Conservation (phyloP, 2,797 vertebrate genomes). For the Corythornis leucogaster region DNA sequence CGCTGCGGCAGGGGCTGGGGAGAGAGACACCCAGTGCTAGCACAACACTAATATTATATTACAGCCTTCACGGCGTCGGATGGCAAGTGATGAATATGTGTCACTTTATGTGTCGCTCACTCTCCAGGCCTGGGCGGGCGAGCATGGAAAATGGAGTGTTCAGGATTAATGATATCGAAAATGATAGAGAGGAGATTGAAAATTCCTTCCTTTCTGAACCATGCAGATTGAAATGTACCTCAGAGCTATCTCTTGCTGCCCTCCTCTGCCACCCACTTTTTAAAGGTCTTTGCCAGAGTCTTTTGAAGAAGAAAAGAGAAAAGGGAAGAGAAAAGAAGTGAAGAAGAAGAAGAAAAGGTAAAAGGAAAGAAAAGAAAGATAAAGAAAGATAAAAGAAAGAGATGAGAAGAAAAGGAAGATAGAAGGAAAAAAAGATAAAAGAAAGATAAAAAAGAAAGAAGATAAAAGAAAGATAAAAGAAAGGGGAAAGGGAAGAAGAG, state of each 20-base stretch:
- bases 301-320: neutral
- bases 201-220: conserved; percentile 96
- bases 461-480: rapidly evolving
- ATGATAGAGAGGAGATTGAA: conserved; percentile 99
- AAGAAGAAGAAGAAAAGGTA: rapidly evolving
- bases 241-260: conserved; percentile 79
- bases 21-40: conserved; percentile 85
- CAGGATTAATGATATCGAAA: conserved; percentile 99
- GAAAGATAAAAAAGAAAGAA: rapidly evolving
- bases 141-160: conserved; percentile 95
- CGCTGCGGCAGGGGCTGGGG: conserved; percentile 76
- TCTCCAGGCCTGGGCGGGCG: conserved; percentile 91
- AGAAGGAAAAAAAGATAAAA: too few species aligned
- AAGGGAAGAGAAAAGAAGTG: rapidly evolving
- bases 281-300: conserved; percentile 37
- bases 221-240: conserved; percentile 90
- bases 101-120: conserved; percentile 87
- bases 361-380: rapidly evolving
- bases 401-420: rapidly evolving
- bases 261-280: conserved; percentile 65
- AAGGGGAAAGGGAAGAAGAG: rapidly evolving
- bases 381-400: rapidly evolving
- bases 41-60: conserved; percentile 97
- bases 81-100: conserved; percentile 88
- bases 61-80: conserved; percentile 81